phyloP scores from a whole-genome alignment of 2,797 vertebrate species.

The Typhlichthys eigenmanni region DNA sequence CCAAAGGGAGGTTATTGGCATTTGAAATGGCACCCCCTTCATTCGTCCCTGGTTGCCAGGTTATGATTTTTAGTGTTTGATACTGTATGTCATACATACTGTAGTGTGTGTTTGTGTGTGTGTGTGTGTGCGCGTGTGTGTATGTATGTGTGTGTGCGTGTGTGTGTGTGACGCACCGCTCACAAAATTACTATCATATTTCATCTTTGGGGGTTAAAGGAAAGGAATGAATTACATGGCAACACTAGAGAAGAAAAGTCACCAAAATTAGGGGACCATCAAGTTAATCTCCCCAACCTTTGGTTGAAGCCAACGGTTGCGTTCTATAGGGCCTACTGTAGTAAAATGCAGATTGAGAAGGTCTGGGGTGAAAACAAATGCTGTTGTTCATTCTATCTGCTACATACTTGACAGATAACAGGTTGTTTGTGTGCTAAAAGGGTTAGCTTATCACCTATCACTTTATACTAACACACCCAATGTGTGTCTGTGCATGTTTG shows the following conservation, averaged over 20 bases:
- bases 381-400: slow-evolving; percentile 39
- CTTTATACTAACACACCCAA: too few relatives aligned
- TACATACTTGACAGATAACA: slow-evolving; percentile 55
- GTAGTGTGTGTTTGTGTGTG: too few relatives aligned
- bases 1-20: slow-evolving; percentile 51
- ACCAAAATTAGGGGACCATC: slow-evolving; percentile 62
- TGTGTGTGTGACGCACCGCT: background rate
- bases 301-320: slow-evolving; percentile 33
- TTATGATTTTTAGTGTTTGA: slow-evolving; percentile 3
- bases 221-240: background rate
- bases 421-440: background rate
- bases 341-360: too few relatives aligned
- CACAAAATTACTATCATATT: slow-evolving; percentile 25
- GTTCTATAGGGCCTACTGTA: slow-evolving; percentile 49
- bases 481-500: slow-evolving; percentile 7
- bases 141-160: slow-evolving; percentile 2
- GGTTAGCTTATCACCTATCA: background rate
- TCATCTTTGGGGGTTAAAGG: slow-evolving; percentile 4
- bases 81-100: slow-evolving; percentile 2
- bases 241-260: slow-evolving; percentile 23
- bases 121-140: slow-evolving; percentile 6
- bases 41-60: slow-evolving; percentile 50
- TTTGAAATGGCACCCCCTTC: slow-evolving; percentile 57
- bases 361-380: slow-evolving; percentile 36
- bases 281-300: slow-evolving; percentile 41